Percentiles rank a stretch among this genome's conserved stretches.
Conservation (phyloP, 2,113 vertebrate genomes). For the Onychostoma macrolepis region DNA sequence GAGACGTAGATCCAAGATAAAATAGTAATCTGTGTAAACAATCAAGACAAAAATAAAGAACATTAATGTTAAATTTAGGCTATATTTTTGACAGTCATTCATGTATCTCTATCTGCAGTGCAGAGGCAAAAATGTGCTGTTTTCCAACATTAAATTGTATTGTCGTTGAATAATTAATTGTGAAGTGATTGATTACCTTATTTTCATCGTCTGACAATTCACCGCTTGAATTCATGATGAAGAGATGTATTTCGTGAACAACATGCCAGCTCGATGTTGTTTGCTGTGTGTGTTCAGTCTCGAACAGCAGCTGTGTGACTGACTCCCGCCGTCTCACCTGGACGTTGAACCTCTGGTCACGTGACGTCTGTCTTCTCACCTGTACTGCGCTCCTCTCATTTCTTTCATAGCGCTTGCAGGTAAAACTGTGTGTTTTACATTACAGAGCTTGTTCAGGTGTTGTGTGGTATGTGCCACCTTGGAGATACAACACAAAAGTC, state of each 20-base stretch:
- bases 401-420: background rate
- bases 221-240: background rate
- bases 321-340: conserved; percentile 2
- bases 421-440: background rate
- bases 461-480: background rate
- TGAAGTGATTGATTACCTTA: background rate
- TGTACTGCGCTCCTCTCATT: background rate
- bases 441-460: background rate
- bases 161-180: background rate
- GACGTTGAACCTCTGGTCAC: background rate
- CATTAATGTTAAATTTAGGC: background rate
- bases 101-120: background rate
- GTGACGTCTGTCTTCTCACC: background rate
- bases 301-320: background rate
- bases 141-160: background rate
- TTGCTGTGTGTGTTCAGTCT: background rate
- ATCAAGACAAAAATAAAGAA: background rate
- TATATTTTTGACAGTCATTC: background rate
- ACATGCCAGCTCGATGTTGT: conserved; percentile 32
- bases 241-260: background rate
- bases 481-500: background rate
- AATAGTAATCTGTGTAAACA: background rate
- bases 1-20: conserved; percentile 35
- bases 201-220: background rate
- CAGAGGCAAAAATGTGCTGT: background rate